Base-by-base conservation (phyloP, 2,888 invertebrate species). In the Poecilus cupreus region DNA sequence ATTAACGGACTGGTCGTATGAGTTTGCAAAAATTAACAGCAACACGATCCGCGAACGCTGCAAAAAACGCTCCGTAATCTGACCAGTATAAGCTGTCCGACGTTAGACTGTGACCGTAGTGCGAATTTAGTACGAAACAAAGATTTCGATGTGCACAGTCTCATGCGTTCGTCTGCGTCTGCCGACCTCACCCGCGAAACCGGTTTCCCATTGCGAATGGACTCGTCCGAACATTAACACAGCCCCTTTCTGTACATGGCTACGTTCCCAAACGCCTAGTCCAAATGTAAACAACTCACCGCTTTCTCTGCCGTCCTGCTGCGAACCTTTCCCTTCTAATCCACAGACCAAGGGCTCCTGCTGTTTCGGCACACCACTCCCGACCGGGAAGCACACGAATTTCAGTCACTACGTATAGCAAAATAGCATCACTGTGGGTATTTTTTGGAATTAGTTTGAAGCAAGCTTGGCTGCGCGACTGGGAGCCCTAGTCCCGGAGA, bases 211-310 rank as follows among this genome's bases (percentile, higher is more conserved):
- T 49, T 32, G 77, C 60, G 79, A 79, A 70, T 79, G 79, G 79
- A 79, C 79, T 79, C 79, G 79, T 51, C 79, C 79, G 22, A 39
- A 32, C 54, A 70, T 70, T 68, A 79, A 79, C 70, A 79, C 79
- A 70, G 79, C 79, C 79, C 79, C 79, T 68, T 79, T 79, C 68
- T 64, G 78, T 60, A 39, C 78, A 78, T 78, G 79, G 70, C 79
- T 70, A 20, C 70, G 57, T 60, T 43, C 77, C 75, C 51, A 39
- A 57, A 57, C 76, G 76, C 37, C 37, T 24, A 37, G 76, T 32
- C 18, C 26, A 77, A 46, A 77, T 75, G 77, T 77, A 77, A 77
- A 70, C 68, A 79, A 64, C 79, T 79, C 70, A 79, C 79, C 79
- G 51, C 68, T 79, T 51, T 79, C 79, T 64, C 78, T 76, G 39